Evolutionary conservation across 2,888 invertebrate genomes (phyloP).

Genomic region (Cheilosia vernalis): DNA sequence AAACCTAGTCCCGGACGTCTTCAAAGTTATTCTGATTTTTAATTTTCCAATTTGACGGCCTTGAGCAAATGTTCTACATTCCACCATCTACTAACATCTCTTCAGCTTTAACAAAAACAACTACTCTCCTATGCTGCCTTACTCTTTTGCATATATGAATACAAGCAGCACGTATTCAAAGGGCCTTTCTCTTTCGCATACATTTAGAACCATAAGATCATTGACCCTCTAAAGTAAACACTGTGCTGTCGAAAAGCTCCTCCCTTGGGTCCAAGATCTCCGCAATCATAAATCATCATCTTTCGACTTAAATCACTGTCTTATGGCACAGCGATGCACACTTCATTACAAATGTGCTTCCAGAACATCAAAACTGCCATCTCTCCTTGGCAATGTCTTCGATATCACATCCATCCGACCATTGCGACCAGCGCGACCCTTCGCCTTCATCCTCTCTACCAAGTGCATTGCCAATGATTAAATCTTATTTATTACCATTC

Average conservation of each 20-base stretch:
- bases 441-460: conserved; percentile 24
- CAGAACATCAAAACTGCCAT: conserved; percentile 49
- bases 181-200: background rate
- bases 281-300: conserved; percentile 53
- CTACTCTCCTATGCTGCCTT: too few relatives aligned
- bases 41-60: too few relatives aligned
- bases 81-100: too few relatives aligned
- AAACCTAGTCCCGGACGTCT: too few relatives aligned
- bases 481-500: conserved; percentile 75
- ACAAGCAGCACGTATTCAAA: background rate
- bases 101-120: too few relatives aligned
- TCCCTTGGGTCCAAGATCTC: conserved; percentile 31
- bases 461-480: conserved; percentile 70
- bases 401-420: conserved; percentile 49
- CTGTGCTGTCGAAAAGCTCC: background rate
- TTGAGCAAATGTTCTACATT: too few relatives aligned
- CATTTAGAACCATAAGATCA: conserved; percentile 11
- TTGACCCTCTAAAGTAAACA: conserved; percentile 40
- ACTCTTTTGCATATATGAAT: background rate
- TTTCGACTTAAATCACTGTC: conserved; percentile 70
- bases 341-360: conserved; percentile 73
- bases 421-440: conserved; percentile 1
- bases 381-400: conserved; percentile 28
- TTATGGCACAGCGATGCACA: conserved; percentile 60
- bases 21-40: too few relatives aligned